A percentile compares a stretch with the other conserved stretches of the same genome.
Conservation (phyloP, 2,888 invertebrate genomes). For the Podotricha telesiphe region DNA sequence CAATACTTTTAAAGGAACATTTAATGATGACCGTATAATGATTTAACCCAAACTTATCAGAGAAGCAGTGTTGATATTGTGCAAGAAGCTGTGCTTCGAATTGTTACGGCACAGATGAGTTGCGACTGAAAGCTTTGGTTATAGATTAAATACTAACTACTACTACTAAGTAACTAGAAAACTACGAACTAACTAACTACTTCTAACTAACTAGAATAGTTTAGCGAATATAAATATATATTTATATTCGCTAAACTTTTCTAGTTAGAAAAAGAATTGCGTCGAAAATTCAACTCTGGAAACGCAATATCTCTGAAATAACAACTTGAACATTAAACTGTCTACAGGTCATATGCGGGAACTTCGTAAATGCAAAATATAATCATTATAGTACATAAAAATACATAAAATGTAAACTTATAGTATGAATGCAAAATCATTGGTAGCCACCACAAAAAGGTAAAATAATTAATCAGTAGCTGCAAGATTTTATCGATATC, state of each 20-base stretch:
- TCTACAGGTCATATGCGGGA: too few species aligned
- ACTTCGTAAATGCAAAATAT: neutral
- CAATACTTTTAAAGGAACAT: constrained; percentile 24
- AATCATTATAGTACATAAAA: neutral
- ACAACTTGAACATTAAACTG: too few species aligned
- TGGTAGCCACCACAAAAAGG: constrained; percentile 40
- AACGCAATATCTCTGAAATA: too few species aligned
- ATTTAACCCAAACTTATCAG: constrained; percentile 6
- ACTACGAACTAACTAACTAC: too few species aligned
- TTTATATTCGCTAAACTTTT: neutral
- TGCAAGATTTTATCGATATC: constrained; percentile 39
- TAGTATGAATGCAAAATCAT: constrained; percentile 35
- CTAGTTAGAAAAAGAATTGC: neutral
- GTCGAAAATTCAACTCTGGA: too few species aligned
- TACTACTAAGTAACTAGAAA: too few species aligned
- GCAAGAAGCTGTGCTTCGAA: neutral
- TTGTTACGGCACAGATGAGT: neutral
- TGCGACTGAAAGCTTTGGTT: neutral
- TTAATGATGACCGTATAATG: constrained; percentile 19
- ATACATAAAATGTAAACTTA: constrained; percentile 15
- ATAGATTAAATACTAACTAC: neutral
- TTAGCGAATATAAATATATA: too few species aligned
- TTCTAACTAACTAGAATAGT: too few species aligned
- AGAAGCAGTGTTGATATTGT: neutral
- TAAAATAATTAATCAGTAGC: constrained; percentile 43